Evolutionary conservation across 2,113 vertebrate genomes (phyloP).

Genomic region (Nyctereutes procyonoides): DNA sequence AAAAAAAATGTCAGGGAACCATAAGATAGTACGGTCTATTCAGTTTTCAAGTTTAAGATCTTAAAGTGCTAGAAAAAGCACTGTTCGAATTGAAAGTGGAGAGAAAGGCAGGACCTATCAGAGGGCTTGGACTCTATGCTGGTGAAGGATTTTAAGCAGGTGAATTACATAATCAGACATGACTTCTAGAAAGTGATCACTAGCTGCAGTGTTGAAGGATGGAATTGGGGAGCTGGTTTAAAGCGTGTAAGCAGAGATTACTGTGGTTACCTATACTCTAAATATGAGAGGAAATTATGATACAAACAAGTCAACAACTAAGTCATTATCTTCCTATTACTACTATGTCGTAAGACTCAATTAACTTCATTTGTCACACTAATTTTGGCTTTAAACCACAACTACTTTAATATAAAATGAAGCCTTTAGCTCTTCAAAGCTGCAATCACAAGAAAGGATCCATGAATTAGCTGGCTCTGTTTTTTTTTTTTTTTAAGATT

Average conservation of each 20-base stretch:
- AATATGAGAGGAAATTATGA: neutral
- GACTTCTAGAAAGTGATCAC: neutral
- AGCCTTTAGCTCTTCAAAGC: neutral
- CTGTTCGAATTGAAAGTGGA: neutral
- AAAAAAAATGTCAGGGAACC: neutral
- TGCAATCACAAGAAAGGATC: constrained; percentile 27
- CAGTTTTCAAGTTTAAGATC: constrained; percentile 26
- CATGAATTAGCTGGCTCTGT: neutral
- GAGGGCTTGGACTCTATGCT: neutral
- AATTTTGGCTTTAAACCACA: neutral
- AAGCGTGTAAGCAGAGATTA: neutral
- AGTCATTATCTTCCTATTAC: neutral
- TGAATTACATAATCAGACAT: neutral
- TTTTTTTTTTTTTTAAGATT: too few relatives aligned
- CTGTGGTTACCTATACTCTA: neutral
- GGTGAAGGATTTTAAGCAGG: neutral
- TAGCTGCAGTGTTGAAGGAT: neutral
- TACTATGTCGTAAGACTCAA: neutral
- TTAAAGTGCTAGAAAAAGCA: neutral
- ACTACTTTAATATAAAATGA: neutral
- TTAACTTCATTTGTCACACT: neutral
- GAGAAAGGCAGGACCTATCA: neutral
- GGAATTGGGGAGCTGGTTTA: neutral
- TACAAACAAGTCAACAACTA: neutral
- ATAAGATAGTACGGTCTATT: neutral